Conservation (phyloP, 2,888 invertebrate species). For the Baccha elongata region DNA sequence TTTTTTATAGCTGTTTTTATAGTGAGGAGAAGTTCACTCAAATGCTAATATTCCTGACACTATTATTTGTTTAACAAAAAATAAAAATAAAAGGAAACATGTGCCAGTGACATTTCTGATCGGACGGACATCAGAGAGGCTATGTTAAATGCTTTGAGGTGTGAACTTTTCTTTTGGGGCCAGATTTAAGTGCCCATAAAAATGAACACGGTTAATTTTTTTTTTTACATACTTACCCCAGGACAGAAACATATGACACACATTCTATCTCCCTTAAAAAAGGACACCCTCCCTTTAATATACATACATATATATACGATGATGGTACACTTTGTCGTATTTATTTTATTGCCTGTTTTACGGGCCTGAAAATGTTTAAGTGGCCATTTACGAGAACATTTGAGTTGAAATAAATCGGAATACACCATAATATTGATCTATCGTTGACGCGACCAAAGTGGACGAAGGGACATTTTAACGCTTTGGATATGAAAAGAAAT, state of each 20-base stretch:
- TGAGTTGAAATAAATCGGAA: constrained; percentile 67
- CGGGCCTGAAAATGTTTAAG: constrained; percentile 64
- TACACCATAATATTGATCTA: constrained; percentile 25
- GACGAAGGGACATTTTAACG: constrained; percentile 2
- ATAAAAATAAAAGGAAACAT: constrained; percentile 16
- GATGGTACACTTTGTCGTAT: constrained; percentile 54
- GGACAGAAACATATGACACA: constrained; percentile 33
- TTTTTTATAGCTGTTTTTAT: constrained; percentile 35
- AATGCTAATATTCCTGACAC: constrained; percentile 41
- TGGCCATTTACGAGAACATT: constrained; percentile 67
- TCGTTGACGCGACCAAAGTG: neutral
- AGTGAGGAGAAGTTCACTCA: constrained; percentile 1
- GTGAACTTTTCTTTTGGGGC: constrained; percentile 58
- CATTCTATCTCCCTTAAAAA: constrained; percentile 8
- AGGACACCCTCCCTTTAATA: constrained; percentile 27
- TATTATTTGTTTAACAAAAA: constrained; percentile 25
- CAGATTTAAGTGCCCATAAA: constrained; percentile 65
- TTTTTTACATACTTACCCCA: constrained; percentile 17
- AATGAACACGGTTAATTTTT: constrained; percentile 45
- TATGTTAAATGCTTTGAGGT: constrained; percentile 63
- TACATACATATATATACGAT: neutral
- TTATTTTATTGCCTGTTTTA: constrained; percentile 69
- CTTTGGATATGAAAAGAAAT: neutral
- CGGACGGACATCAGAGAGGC: constrained; percentile 28
- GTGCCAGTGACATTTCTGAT: constrained; percentile 31